Conservation (phyloP, 2,797 vertebrate genomes). For the Chanos chanos region DNA sequence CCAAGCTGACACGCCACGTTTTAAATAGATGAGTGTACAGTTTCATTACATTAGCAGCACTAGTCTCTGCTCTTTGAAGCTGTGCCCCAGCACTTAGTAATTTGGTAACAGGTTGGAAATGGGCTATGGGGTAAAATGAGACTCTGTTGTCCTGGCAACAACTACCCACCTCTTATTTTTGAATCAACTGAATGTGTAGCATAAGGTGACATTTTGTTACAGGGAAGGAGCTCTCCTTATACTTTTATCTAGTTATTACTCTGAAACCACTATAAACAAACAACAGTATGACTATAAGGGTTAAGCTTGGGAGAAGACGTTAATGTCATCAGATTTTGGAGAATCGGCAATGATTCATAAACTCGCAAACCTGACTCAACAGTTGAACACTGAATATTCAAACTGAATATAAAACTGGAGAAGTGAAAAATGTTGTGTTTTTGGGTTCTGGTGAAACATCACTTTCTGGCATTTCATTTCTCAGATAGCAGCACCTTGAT, state of each 20-base stretch:
- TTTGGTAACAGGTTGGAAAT: constrained; percentile 97
- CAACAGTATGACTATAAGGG: too few species aligned
- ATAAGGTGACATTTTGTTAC: constrained; percentile 70
- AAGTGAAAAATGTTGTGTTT: too few species aligned
- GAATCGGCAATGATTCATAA: too few species aligned
- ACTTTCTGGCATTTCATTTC: neutral
- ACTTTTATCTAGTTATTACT: neutral
- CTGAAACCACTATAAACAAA: too few species aligned
- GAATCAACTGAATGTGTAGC: constrained; percentile 63
- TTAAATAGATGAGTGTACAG: constrained; percentile 75
- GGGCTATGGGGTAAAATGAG: constrained; percentile 88
- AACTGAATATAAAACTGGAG: too few species aligned
- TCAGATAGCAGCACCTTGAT: neutral
- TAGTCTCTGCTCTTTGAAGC: constrained; percentile 82
- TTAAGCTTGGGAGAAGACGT: too few species aligned
- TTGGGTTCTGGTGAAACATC: too few species aligned
- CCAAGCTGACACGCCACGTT: constrained; percentile 79
- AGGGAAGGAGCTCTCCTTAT: constrained; percentile 21
- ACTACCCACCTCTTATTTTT: constrained; percentile 73
- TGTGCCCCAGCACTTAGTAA: constrained; percentile 74
- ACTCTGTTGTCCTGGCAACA: constrained; percentile 83
- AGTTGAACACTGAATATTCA: too few species aligned
- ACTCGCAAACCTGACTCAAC: too few species aligned
- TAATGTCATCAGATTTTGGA: too few species aligned
- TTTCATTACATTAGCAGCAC: constrained; percentile 86